A percentile compares a stretch with the other conserved stretches of the same genome.
phyloP scores from a whole-genome alignment of 2,888 invertebrate genomes.

The Cerceris ruficornis region DNA sequence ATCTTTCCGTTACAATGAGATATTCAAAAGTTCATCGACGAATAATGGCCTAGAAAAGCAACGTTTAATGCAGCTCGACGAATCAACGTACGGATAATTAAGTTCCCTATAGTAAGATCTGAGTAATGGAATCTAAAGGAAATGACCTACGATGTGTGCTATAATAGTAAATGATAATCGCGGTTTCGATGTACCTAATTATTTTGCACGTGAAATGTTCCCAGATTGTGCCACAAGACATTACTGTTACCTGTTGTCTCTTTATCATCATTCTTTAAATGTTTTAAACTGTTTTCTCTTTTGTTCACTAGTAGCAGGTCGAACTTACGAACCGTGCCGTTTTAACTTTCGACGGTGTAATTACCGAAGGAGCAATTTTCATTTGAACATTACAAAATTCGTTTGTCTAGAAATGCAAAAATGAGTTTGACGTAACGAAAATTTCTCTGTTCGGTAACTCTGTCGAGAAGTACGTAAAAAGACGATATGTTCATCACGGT shows the following conservation, averaged over 20 bases:
- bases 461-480: background rate
- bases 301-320: slow-evolving; percentile 32
- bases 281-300: slow-evolving; percentile 51
- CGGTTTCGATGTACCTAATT: slow-evolving; percentile 67
- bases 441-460: background rate
- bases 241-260: slow-evolving; percentile 75
- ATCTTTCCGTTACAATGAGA: background rate
- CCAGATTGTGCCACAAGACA: slow-evolving; percentile 74
- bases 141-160: slow-evolving; percentile 37
- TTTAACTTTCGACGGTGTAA: background rate
- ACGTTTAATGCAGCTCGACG: slow-evolving; percentile 10
- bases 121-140: slow-evolving; percentile 17
- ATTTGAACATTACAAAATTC: background rate
- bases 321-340: slow-evolving; percentile 23
- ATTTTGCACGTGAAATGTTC: slow-evolving; percentile 68
- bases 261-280: slow-evolving; percentile 64
- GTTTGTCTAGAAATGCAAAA: background rate
- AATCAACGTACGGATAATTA: slow-evolving; percentile 9
- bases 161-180: slow-evolving; percentile 48
- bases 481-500: slow-evolving; percentile 2
- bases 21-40: slow-evolving; percentile 34
- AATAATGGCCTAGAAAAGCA: slow-evolving; percentile 54
- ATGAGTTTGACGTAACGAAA: background rate
- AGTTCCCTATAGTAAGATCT: slow-evolving; percentile 1
- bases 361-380: background rate